phyloP scores from a whole-genome alignment of 2,888 invertebrate genomes.

The Xanthia togata region DNA sequence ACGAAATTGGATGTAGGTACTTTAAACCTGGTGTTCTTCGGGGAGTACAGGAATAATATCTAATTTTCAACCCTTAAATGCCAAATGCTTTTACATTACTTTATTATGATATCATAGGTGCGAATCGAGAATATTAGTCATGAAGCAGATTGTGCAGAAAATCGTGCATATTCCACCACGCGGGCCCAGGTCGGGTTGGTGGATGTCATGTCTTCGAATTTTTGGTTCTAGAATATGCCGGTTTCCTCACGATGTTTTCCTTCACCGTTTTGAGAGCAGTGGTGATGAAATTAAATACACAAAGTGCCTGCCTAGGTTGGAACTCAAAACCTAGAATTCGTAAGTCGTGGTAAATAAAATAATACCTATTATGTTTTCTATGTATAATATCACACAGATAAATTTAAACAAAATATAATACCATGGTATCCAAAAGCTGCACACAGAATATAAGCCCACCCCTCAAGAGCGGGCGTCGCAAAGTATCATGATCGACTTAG shows the following conservation, averaged over 20 bases:
- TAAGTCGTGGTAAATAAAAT: background rate
- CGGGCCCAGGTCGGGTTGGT: too few relatives aligned
- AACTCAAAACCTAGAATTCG: too few relatives aligned
- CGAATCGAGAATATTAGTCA: background rate
- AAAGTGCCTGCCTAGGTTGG: too few relatives aligned
- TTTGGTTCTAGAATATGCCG: too few relatives aligned
- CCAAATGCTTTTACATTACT: too few relatives aligned
- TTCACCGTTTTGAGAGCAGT: too few relatives aligned
- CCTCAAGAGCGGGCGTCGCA: slow-evolving; percentile 39
- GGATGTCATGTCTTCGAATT: too few relatives aligned
- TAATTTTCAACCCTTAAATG: too few relatives aligned
- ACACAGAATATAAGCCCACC: slow-evolving; percentile 46
- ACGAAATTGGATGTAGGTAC: background rate
- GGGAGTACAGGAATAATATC: too few relatives aligned
- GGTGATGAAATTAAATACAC: too few relatives aligned
- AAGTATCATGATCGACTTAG: slow-evolving; percentile 68
- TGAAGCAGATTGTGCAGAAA: background rate
- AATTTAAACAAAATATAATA: slow-evolving; percentile 17
- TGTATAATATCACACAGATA: background rate
- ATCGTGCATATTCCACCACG: background rate
- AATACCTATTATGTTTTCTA: slow-evolving; percentile 4
- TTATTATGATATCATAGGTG: too few relatives aligned
- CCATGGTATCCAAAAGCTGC: slow-evolving; percentile 31
- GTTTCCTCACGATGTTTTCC: too few relatives aligned
- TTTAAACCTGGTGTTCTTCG: background rate